These are phyloP conservation scores for Sminthopsis crassicaudata DNA, from an alignment of 2,113 vertebrate genomes.

Conservation along the genomic window DNA sequence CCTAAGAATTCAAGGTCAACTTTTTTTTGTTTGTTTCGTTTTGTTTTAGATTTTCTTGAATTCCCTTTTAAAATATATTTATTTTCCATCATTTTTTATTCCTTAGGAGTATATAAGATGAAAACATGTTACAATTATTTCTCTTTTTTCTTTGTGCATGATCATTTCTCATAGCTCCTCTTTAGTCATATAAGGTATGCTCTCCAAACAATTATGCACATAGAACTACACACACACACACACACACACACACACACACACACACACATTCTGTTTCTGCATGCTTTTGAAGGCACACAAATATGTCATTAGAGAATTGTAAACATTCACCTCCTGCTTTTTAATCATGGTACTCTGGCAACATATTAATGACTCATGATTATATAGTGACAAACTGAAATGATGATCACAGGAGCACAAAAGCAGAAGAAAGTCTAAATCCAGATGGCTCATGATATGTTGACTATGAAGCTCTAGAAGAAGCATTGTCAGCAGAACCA, in stretches of 20 bases:
- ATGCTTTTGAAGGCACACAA: not conserved
- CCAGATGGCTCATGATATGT: not conserved
- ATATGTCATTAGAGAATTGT: not conserved
- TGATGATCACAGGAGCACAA: not conserved
- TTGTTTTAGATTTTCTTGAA: not conserved
- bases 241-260: not conserved
- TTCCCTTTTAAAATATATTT: not conserved
- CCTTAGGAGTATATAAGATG: not conserved
- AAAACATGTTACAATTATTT: not conserved
- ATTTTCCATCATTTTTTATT: not conserved
- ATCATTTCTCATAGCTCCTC: not conserved
- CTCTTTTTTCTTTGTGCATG: not conserved
- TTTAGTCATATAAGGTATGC: not conserved
- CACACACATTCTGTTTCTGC: not conserved
- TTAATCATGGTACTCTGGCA: not conserved
- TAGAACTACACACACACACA: not conserved
- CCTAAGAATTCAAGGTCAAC: not conserved
- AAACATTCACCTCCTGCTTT: not conserved
- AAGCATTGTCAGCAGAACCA: not conserved
- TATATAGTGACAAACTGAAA: not conserved
- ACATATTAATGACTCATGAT: not conserved
- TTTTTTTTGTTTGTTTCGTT: not conserved
- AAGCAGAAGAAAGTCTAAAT: not conserved
- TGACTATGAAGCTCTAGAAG: not conserved
- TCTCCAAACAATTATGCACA: not conserved